Percentiles rank a stretch among this genome's conserved stretches.
Evolutionary conservation across 2,797 vertebrate species (phyloP).

Genomic region (Enteromius mattozi): DNA sequence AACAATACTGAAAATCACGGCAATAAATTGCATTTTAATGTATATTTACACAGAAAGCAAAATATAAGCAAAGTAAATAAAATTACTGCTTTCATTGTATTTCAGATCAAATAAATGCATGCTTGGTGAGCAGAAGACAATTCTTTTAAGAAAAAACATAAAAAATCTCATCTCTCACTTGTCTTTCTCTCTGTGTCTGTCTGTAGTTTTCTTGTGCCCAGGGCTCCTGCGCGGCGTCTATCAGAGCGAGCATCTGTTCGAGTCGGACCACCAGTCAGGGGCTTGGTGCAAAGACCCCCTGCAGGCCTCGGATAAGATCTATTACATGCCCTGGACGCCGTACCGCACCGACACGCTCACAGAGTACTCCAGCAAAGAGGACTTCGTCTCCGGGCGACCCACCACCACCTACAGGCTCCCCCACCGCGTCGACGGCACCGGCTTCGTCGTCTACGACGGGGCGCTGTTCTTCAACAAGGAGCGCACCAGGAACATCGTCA

Average conservation of each 20-base stretch:
- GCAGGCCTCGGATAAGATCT: slow-evolving; percentile 98
- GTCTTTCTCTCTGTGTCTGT: slow-evolving; percentile 29
- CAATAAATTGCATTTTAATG: too few relatives aligned
- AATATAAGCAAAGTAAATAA: too few relatives aligned
- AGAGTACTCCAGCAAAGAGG: slow-evolving; percentile 97
- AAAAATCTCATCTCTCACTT: neutral
- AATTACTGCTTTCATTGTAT: neutral
- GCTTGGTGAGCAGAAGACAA: neutral
- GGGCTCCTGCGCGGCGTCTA: slow-evolving; percentile 96
- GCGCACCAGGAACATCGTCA: slow-evolving; percentile 96
- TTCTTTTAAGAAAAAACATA: neutral
- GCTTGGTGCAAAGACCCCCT: slow-evolving; percentile 99
- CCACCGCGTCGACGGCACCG: slow-evolving; percentile 94
- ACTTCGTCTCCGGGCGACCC: slow-evolving; percentile 95
- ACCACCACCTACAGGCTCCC: slow-evolving; percentile 98
- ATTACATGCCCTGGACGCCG: slow-evolving; percentile 99
- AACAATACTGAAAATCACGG: too few relatives aligned
- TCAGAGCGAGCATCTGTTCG: slow-evolving; percentile 98
- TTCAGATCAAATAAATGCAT: neutral
- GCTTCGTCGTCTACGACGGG: slow-evolving; percentile 96
- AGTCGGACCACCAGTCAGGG: slow-evolving; percentile 98
- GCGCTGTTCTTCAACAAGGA: slow-evolving; percentile 99
- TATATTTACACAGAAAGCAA: too few relatives aligned
- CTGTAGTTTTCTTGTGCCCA: slow-evolving; percentile 97
- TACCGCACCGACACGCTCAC: slow-evolving; percentile 96